Conservation (phyloP, 2,113 vertebrate species). For the Saguinus midas region DNA sequence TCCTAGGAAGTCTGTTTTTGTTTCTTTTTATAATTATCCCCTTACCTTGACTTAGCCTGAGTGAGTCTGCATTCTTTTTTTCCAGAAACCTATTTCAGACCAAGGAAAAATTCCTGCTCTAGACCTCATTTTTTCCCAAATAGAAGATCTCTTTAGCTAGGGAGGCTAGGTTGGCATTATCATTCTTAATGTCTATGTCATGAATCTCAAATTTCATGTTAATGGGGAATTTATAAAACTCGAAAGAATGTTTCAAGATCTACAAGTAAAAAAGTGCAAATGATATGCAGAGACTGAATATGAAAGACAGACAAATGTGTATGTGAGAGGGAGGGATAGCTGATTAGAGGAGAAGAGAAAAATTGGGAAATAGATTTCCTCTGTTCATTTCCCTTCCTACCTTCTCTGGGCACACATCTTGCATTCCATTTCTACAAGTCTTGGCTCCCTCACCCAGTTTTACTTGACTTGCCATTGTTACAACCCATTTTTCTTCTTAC, state of each 20-base stretch:
- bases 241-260: not conserved
- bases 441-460: not conserved
- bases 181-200: not conserved
- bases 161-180: not conserved
- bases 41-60: not conserved
- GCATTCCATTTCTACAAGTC: not conserved
- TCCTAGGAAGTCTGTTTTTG: not conserved
- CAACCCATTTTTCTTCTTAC: not conserved
- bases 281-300: not conserved
- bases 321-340: not conserved
- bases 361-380: not conserved
- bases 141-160: not conserved
- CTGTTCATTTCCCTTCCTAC: not conserved
- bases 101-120: not conserved
- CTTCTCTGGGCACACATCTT: not conserved
- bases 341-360: not conserved
- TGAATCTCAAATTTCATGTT: slow-evolving; percentile 24
- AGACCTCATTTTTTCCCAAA: not conserved
- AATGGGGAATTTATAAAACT: slow-evolving; percentile 12
- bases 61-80: not conserved
- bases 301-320: not conserved
- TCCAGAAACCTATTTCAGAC: not conserved
- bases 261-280: not conserved
- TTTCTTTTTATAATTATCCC: not conserved
- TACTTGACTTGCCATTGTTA: not conserved